Conservation (phyloP, 2,797 vertebrate species). For the Cossypha caffra region DNA sequence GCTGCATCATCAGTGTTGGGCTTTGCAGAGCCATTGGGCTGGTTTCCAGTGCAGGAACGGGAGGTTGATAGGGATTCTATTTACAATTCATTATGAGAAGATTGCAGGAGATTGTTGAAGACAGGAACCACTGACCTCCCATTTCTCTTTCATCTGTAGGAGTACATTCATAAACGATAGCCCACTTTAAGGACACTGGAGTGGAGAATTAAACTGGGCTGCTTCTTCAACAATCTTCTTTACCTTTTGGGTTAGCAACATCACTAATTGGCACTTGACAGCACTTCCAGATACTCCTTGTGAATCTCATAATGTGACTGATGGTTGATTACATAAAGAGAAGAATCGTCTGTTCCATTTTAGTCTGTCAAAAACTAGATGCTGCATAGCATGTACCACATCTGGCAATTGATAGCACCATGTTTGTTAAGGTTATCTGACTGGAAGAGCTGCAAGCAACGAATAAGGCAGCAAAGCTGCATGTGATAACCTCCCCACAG, state of each 20-base stretch:
- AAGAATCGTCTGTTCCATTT: constrained; percentile 24
- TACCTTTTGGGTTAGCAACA: constrained; percentile 67
- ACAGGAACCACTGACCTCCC: constrained; percentile 58
- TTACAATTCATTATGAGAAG: constrained; percentile 62
- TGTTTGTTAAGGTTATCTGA: constrained; percentile 54
- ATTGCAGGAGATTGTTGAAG: constrained; percentile 63
- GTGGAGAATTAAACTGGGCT: constrained; percentile 61
- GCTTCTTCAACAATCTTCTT: constrained; percentile 54
- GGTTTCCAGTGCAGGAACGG: not conserved
- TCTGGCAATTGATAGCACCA: constrained; percentile 48
- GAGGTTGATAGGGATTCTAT: constrained; percentile 26
- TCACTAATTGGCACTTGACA: constrained; percentile 71
- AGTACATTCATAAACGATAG: constrained; percentile 55
- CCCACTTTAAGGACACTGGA: constrained; percentile 60
- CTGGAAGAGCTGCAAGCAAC: constrained; percentile 26
- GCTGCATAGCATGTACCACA: not conserved
- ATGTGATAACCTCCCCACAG: constrained; percentile 32
- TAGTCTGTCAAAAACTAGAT: constrained; percentile 1
- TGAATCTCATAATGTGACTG: constrained; percentile 43
- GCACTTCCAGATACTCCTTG: constrained; percentile 57
- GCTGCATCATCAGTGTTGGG: not conserved
- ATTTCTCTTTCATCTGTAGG: constrained; percentile 61
- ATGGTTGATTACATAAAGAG: constrained; percentile 58
- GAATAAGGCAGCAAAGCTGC: constrained; percentile 20
- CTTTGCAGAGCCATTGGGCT: not conserved